A percentile compares a stretch with the other conserved stretches of the same genome.
These are phyloP conservation scores for Drosophila lutescens DNA, from an alignment of 2,888 invertebrate genomes.

Conservation along the genomic window DNA sequence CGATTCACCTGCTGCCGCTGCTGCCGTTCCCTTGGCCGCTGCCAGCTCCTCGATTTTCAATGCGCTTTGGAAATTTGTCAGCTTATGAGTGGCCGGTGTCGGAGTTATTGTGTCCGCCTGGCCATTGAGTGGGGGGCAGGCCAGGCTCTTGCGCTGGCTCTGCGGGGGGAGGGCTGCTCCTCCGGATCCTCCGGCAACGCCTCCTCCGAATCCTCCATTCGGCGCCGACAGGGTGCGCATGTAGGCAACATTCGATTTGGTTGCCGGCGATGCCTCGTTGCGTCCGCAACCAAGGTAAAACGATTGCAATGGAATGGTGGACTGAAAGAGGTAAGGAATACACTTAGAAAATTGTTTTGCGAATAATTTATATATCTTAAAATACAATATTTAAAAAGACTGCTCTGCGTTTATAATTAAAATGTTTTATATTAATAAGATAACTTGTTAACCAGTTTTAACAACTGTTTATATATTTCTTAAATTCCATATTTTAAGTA, in stretches of 20 bases:
- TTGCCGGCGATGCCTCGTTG: conserved; percentile 66
- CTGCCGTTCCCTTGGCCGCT: conserved; percentile 25
- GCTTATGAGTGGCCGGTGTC: conserved; percentile 68
- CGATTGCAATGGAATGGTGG: conserved; percentile 84
- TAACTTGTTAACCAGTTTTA: background rate
- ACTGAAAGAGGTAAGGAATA: conserved; percentile 66
- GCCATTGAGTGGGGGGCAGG: conserved; percentile 56
- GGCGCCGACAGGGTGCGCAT: conserved; percentile 83
- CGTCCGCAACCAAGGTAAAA: conserved; percentile 84
- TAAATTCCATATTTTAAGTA: too few relatives aligned
- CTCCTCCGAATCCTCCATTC: conserved; percentile 47
- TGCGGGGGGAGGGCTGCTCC: conserved; percentile 48
- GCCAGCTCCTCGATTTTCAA: conserved; percentile 82
- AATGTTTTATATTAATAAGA: too few relatives aligned
- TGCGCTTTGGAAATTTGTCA: conserved; percentile 81
- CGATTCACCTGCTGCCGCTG: conserved; percentile 39
- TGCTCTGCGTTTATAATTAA: too few relatives aligned
- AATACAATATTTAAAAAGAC: too few relatives aligned
- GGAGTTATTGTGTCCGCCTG: conserved; percentile 57
- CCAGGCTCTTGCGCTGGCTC: conserved; percentile 68
- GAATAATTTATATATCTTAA: too few relatives aligned
- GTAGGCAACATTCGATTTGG: conserved; percentile 77
- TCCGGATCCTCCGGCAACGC: conserved; percentile 37
- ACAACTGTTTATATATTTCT: background rate
- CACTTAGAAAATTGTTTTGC: conserved; percentile 19